Base-by-base conservation (phyloP, 2,888 invertebrate genomes). In the Scaptomyza reducta region DNA sequence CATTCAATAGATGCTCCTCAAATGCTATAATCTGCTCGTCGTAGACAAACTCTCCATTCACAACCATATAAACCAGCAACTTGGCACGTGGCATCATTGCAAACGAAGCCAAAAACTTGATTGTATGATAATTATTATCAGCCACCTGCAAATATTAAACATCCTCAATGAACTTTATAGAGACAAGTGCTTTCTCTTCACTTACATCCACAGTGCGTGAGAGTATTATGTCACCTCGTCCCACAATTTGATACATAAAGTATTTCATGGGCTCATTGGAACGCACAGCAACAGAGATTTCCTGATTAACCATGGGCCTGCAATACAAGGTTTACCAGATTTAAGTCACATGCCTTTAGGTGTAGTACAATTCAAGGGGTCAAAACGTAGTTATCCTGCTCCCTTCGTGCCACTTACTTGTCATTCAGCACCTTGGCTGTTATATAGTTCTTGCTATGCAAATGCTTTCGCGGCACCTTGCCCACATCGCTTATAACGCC, bases 71-170 rank as follows among this genome's bases (percentile, higher is more conserved):
- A 18, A 97, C 96, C 22, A 98, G 92, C 38, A 98, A 92, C 87
- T 96, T 95, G 44, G 96, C 96, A 55, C 95, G 95, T 0, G 98
- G 98, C 44, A 96, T 95, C 96, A 97, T 96, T 14, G 94, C 94
- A 75, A 95, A 94, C 0, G 95, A 94, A 2, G 96, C 95, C 49
- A 94, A 91, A 87, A 98, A 95, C 60, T 91, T 91, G 27, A 91
- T 89, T 7, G 86, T 89, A 14, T 91, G 91, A 53, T 79, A 83
- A 16, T 77, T 89, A 29, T 72, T 90, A 14, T 89, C 89, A 11
- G 84, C 53, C n/a, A 91, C 91, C 91, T 91, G n/a, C 7, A 40
- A 14, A 3, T 0, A 11, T 11, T 1, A n/a, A 6, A 31, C 10
- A 10, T 10, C 6, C 2, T 31, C 9, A 31, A 31, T 31, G 10